A percentile compares a stretch with the other conserved stretches of the same genome.
These are phyloP conservation scores for Pomatorhinus ruficollis DNA, from an alignment of 2,113 vertebrate species.

Conservation along the genomic window DNA sequence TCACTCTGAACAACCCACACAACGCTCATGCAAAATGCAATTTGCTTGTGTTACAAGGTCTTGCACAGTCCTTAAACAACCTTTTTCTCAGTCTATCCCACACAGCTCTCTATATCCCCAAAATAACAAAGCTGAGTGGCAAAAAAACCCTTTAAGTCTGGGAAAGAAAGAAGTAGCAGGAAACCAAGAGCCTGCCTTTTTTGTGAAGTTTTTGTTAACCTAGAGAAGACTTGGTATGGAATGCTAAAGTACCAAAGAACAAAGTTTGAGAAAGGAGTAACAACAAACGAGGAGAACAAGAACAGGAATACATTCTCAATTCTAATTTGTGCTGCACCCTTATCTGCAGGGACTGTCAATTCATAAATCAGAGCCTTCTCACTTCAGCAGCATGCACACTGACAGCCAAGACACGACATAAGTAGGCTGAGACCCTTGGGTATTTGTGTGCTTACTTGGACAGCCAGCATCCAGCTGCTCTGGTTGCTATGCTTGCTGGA, in stretches of 20 bases:
- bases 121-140: neutral
- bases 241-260: neutral
- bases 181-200: neutral
- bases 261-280: neutral
- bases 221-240: neutral
- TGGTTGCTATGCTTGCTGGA: neutral
- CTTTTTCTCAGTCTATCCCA: neutral
- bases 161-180: neutral
- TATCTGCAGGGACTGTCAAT: constrained; percentile 35
- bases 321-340: neutral
- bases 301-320: neutral
- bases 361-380: constrained; percentile 26
- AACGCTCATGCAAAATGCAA: neutral
- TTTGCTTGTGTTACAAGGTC: neutral
- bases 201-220: neutral
- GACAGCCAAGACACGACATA: neutral
- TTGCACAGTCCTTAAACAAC: neutral
- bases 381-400: neutral
- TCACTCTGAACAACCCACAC: neutral
- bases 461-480: constrained; percentile 5
- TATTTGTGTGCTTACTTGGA: neutral
- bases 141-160: neutral
- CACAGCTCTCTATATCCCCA: neutral
- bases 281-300: neutral
- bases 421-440: constrained; percentile 32